Evolutionary conservation across 2,113 vertebrate genomes (phyloP).

Genomic region (Baryphthengus martii): DNA sequence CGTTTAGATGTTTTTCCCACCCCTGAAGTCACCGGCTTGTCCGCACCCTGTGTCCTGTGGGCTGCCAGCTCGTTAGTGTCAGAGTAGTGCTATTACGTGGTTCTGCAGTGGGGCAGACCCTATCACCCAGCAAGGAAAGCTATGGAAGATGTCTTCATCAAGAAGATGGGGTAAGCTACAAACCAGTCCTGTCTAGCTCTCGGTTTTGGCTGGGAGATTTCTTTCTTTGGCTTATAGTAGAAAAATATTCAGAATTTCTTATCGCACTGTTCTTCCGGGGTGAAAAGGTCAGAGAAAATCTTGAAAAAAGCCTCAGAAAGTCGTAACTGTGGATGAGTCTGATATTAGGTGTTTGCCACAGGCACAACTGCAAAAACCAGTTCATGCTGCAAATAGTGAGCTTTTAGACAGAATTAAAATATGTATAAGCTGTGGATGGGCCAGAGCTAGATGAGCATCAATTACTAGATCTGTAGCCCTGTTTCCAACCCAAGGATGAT

Average conservation of each 20-base stretch:
- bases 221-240: background rate
- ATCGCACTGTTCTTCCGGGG: background rate
- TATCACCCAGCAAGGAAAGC: background rate
- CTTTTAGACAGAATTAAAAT: background rate
- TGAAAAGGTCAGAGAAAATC: background rate
- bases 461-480: background rate
- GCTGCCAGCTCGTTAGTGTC: background rate
- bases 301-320: background rate
- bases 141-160: background rate
- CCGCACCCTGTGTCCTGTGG: background rate
- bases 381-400: background rate
- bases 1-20: background rate
- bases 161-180: too few relatives aligned
- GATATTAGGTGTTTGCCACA: background rate
- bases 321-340: background rate
- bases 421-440: background rate
- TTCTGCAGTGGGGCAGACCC: background rate
- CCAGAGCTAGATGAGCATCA: background rate
- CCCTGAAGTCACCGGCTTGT: background rate
- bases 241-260: background rate
- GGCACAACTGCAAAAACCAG: background rate
- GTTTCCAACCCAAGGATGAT: background rate
- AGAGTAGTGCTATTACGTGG: background rate
- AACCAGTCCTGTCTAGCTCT: background rate
- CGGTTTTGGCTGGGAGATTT: rapidly evolving